Evolutionary conservation across 2,888 invertebrate genomes (phyloP), one percentile per base, ranked within the genome.

Genomic region (Leistus spinibarbis): DNA sequence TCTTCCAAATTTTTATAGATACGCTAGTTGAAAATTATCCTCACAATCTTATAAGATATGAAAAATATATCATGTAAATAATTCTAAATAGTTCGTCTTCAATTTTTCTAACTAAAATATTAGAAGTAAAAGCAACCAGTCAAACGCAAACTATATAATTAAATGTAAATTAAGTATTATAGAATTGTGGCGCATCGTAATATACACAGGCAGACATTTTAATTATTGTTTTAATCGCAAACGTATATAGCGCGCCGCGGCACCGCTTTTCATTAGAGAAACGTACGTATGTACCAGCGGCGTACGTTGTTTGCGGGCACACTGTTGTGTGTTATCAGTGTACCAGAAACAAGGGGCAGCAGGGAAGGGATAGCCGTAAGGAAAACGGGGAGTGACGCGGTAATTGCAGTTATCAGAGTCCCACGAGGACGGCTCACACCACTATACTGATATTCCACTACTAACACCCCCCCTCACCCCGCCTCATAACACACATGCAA

Each of bases 151-250:
- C 40, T 40, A 40, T 73, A 67, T 73, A 73, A 73, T 73, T 73
- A 73, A 73, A 73, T 73, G 73, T 73, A 73, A 73, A 73, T 73
- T 73, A 73, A 73, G 54, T 73, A 67, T 66, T 73, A 73, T 73
- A 73, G 73, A 67, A 73, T 73, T 67, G 73, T 73, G 7, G 73
- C 62, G 67, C 62, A 67, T 60, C 69, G 69, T 40, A 40, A 10
- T 10, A 40, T 40, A 40, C 13, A 40, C 69, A 67, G 57, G 72
- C 66, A 72, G 73, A 73, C 73, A 66, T 73, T 73, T 73, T 73
- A 73, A 73, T 73, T 73, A 73, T 73, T 73, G 73, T 73, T 73
- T 73, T 73, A 73, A 73, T 73, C 57, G 73, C 73, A 67, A 40
- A 40, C 40, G 40, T 10, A n/a, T n/a, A n/a, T n/a, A 13, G 40